These are phyloP conservation scores for Dolichomitus sp. DNA, from an alignment of 2,888 invertebrate species.

Conservation along the genomic window DNA sequence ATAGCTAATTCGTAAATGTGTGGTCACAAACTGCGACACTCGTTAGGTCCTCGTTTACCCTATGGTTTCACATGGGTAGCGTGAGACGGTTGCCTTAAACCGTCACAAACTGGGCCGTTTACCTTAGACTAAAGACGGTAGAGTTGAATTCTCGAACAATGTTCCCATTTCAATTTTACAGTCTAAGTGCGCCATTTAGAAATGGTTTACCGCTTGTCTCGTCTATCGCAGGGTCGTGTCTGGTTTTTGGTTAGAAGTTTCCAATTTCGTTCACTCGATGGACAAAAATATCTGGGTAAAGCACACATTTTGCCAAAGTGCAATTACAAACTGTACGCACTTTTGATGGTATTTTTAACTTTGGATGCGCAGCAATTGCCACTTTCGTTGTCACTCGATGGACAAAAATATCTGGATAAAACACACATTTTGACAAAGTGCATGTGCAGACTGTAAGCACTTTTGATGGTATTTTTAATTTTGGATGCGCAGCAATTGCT, in stretches of 20 bases:
- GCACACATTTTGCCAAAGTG: slow-evolving; percentile 1
- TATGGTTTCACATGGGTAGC: too few relatives aligned
- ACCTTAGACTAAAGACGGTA: slow-evolving; percentile 23
- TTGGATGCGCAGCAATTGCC: neutral
- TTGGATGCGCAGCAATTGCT: neutral
- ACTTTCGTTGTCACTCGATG: slow-evolving; percentile 7
- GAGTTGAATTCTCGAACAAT: slow-evolving; percentile 31
- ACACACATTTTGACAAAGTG: slow-evolving; percentile 3
- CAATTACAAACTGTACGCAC: neutral
- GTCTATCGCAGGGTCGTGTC: slow-evolving; percentile 51
- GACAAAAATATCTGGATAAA: slow-evolving; percentile 27
- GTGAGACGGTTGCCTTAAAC: too few relatives aligned
- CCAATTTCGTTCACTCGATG: slow-evolving; percentile 5
- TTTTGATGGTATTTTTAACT: neutral
- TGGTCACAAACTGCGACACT: neutral
- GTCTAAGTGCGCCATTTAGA: slow-evolving; percentile 45
- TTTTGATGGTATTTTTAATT: neutral
- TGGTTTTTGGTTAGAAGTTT: slow-evolving; percentile 42
- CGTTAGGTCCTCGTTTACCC: too few relatives aligned
- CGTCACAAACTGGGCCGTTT: too few relatives aligned
- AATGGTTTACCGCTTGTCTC: slow-evolving; percentile 57
- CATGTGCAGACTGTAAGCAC: neutral
- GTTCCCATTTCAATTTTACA: slow-evolving; percentile 42
- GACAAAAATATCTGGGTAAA: slow-evolving; percentile 27
- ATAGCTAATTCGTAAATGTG: too few relatives aligned